These are phyloP conservation scores for Harpagoxenus sublaevis DNA, from an alignment of 2,888 invertebrate genomes.

Conservation along the genomic window DNA sequence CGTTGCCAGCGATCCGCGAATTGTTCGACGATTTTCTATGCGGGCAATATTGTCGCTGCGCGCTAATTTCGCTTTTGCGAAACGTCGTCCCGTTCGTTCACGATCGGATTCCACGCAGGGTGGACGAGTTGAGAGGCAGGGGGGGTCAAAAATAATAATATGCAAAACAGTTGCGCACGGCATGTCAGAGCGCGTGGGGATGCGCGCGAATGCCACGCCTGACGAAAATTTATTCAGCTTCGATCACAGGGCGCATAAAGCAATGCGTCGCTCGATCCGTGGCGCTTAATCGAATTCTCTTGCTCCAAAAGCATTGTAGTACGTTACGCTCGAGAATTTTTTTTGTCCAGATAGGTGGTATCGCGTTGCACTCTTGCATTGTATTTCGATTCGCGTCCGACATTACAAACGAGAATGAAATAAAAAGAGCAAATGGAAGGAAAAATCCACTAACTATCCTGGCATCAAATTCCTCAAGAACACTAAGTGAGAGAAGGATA, in stretches of 20 bases:
- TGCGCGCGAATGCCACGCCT: neutral
- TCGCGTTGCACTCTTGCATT: neutral
- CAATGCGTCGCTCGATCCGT: slow-evolving; percentile 1
- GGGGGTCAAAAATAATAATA: slow-evolving; percentile 23
- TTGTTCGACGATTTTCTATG: slow-evolving; percentile 4
- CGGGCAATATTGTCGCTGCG: neutral
- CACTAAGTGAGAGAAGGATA: neutral
- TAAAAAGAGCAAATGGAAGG: neutral
- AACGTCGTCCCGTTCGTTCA: neutral
- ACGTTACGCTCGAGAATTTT: neutral
- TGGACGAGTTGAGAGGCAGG: neutral
- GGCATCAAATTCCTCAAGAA: slow-evolving; percentile 16
- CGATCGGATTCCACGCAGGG: neutral
- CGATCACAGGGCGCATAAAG: neutral
- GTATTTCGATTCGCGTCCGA: neutral
- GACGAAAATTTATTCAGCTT: slow-evolving; percentile 19
- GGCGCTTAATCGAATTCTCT: slow-evolving; percentile 16
- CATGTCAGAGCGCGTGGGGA: neutral
- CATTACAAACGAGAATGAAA: neutral
- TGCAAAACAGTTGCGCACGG: slow-evolving; percentile 24
- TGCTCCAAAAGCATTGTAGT: neutral
- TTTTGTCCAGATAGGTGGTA: neutral
- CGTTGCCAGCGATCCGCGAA: slow-evolving; percentile 19
- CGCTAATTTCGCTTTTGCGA: slow-evolving; percentile 18
- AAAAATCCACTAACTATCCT: neutral